Conservation (phyloP, 2,797 vertebrate genomes). For the Varecia variegata region DNA sequence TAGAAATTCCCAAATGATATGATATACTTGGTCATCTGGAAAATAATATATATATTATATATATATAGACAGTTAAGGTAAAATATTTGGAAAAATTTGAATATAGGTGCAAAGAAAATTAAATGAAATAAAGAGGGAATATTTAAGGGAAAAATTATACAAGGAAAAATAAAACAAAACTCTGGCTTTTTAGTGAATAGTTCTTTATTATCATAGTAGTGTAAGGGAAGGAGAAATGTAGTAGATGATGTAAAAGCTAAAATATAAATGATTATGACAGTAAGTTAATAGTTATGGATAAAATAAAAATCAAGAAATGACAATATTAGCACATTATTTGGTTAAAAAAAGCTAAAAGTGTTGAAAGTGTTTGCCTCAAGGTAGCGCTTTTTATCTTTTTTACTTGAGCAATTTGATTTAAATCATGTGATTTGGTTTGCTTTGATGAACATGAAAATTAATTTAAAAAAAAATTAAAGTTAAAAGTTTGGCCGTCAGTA, state of each 20-base stretch:
- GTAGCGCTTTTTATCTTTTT: background rate
- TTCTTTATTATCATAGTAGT: background rate
- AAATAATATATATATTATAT: background rate
- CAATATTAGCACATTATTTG: background rate
- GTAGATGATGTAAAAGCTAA: background rate
- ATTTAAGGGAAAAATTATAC: background rate
- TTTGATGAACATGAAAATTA: slow-evolving; percentile 26
- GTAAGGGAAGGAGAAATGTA: background rate
- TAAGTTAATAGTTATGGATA: background rate
- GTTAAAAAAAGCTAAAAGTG: background rate
- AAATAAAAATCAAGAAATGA: background rate
- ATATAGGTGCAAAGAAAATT: background rate
- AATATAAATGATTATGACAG: background rate
- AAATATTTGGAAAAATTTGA: background rate
- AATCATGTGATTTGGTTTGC: slow-evolving; percentile 12
- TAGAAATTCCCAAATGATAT: background rate
- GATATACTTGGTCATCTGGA: background rate
- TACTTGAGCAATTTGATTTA: background rate
- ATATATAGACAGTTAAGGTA: background rate
- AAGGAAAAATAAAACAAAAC: background rate
- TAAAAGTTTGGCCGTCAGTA: background rate
- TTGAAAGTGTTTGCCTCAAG: background rate
- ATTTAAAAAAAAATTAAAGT: background rate
- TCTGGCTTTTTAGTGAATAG: background rate
- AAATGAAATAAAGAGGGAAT: background rate